These are phyloP conservation scores for Myoxocephalus aenaeus DNA, from an alignment of 2,797 vertebrate genomes.

Conservation along the genomic window DNA sequence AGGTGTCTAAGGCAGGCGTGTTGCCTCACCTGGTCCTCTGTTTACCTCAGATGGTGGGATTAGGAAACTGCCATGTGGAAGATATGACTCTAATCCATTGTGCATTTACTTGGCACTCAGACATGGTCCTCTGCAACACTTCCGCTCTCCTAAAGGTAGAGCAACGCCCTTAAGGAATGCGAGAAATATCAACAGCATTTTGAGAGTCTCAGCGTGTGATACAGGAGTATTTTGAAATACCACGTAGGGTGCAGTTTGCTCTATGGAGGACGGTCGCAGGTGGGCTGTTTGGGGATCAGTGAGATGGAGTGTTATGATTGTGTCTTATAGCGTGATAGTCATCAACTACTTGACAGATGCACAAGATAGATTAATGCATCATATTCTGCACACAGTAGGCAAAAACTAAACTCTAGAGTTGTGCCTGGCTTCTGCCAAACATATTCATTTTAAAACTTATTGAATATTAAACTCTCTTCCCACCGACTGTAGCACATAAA, in stretches of 20 bases:
- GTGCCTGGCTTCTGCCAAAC: neutral
- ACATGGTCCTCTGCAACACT: constrained; percentile 62
- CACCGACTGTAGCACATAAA: neutral
- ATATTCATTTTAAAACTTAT: neutral
- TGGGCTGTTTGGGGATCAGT: constrained; percentile 23
- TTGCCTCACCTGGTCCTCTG: constrained; percentile 80
- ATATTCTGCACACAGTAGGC: constrained; percentile 3
- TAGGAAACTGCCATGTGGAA: constrained; percentile 78
- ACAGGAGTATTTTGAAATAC: constrained; percentile 42
- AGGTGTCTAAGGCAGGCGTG: constrained; percentile 71
- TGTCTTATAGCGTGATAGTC: neutral
- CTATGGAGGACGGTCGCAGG: constrained; percentile 15
- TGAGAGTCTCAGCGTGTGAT: constrained; percentile 26
- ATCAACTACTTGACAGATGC: constrained; percentile 8
- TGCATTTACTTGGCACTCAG: constrained; percentile 75
- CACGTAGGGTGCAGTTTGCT: constrained; percentile 15
- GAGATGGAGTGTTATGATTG: neutral
- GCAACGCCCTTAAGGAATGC: constrained; percentile 59
- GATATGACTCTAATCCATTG: constrained; percentile 77
- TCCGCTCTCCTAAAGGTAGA: constrained; percentile 62
- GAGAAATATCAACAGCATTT: constrained; percentile 61
- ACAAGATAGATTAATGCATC: neutral
- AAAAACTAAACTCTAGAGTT: constrained; percentile 7
- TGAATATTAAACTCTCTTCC: constrained; percentile 14
- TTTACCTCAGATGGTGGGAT: constrained; percentile 83